These are phyloP conservation scores for Bembecia ichneumoniformis DNA, from an alignment of 2,888 invertebrate species.

Conservation along the genomic window DNA sequence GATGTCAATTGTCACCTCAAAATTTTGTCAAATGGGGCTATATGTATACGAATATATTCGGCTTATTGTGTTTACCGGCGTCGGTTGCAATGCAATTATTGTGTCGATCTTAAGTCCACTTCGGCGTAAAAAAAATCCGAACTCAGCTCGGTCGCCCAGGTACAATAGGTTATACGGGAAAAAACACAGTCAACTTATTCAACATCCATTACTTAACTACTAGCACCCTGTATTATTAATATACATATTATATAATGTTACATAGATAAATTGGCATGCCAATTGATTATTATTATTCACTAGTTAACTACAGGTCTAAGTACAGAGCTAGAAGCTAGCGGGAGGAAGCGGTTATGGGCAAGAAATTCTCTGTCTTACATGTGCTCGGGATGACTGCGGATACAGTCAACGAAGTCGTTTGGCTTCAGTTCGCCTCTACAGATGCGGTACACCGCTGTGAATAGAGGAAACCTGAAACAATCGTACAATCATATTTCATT, in stretches of 20 bases:
- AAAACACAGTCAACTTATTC: constrained; percentile 27
- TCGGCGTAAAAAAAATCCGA: too few species aligned
- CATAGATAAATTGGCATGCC: constrained; percentile 16
- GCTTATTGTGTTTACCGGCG: too few species aligned
- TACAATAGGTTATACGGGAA: constrained; percentile 2
- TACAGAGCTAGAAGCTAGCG: constrained; percentile 18
- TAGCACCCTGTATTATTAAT: constrained; percentile 59
- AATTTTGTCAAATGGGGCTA: too few species aligned
- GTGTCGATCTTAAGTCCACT: too few species aligned
- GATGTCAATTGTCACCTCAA: too few species aligned
- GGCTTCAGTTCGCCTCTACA: constrained; percentile 87
- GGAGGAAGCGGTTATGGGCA: constrained; percentile 29
- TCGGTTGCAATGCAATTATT: too few species aligned
- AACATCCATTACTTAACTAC: constrained; percentile 39
- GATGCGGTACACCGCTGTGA: constrained; percentile 95
- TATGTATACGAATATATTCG: too few species aligned
- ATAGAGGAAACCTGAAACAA: constrained; percentile 89
- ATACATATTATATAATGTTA: constrained; percentile 28
- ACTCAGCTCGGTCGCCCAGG: too few species aligned
- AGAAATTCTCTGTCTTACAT: constrained; percentile 79
- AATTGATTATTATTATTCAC: not conserved
- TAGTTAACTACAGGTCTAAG: not conserved
- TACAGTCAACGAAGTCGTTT: constrained; percentile 88
- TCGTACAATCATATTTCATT: constrained; percentile 3
- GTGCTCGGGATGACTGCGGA: constrained; percentile 96